A percentile compares a stretch with the other conserved stretches of the same genome.
These are phyloP conservation scores for Acanthosepion lycidas DNA, from an alignment of 2,888 invertebrate genomes.

Conservation along the genomic window DNA sequence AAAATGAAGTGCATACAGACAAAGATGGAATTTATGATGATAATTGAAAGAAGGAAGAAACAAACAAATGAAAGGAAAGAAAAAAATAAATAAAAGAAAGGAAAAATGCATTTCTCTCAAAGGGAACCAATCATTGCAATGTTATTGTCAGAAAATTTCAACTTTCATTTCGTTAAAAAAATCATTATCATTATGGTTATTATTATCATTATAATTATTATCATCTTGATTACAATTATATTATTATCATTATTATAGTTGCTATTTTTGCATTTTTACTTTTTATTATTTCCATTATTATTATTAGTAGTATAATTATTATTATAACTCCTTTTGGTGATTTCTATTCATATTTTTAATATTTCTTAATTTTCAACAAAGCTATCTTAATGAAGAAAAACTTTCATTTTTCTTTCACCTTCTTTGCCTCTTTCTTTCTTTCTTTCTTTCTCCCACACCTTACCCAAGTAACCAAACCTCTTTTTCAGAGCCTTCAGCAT, in stretches of 20 bases:
- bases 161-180: background rate
- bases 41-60: background rate
- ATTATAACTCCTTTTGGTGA: background rate
- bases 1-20: background rate
- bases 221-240: background rate
- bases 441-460: background rate
- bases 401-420: background rate
- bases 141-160: background rate
- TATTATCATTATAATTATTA: background rate
- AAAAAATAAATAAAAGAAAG: background rate
- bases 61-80: background rate
- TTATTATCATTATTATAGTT: background rate
- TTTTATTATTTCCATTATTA: background rate
- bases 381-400: no score
- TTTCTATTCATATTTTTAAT: no score
- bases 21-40: background rate
- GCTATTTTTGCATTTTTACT: no score
- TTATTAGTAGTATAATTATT: background rate
- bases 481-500: background rate
- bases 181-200: background rate
- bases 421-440: background rate
- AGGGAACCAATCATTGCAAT: background rate
- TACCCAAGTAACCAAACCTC: background rate
- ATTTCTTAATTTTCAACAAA: no score
- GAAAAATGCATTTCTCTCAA: background rate